Conservation (phyloP, 2,888 invertebrate species). For the Barypeithes pellucidus region DNA sequence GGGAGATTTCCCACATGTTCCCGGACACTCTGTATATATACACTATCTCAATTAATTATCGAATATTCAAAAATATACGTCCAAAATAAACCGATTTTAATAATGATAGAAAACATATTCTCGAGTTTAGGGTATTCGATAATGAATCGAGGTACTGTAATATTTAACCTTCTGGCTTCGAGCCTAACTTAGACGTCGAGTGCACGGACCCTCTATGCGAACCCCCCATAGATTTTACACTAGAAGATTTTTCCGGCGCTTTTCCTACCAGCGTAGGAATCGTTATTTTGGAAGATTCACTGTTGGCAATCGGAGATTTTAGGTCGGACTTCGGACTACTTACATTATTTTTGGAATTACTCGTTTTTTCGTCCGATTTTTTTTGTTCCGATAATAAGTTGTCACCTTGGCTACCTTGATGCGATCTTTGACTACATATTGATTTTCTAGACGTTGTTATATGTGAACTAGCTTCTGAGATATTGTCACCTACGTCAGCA, state of each 20-base stretch:
- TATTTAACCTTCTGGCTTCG: background rate
- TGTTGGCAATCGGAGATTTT: background rate
- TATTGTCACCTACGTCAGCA: constrained; percentile 1
- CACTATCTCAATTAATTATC: too few species aligned
- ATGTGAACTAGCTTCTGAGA: constrained; percentile 2
- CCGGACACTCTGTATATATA: too few species aligned
- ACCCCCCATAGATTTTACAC: background rate
- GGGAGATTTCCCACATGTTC: too few species aligned
- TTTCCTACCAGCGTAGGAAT: background rate
- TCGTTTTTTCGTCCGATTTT: background rate
- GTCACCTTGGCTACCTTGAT: too few species aligned
- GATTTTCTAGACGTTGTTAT: background rate
- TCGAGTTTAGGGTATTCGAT: too few species aligned
- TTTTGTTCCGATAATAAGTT: too few species aligned
- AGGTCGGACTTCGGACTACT: background rate
- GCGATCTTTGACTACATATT: background rate
- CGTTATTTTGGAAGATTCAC: background rate
- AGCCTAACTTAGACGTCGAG: background rate
- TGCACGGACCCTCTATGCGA: constrained; percentile 3
- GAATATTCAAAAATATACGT: too few species aligned
- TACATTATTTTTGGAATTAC: background rate
- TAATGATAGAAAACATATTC: too few species aligned
- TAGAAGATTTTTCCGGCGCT: background rate
- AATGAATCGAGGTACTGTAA: background rate
- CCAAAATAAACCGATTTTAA: too few species aligned